Base-by-base conservation (phyloP, 37 sponge, comb jelly and placozoan genomes). In the Axinella damicornis region DNA sequence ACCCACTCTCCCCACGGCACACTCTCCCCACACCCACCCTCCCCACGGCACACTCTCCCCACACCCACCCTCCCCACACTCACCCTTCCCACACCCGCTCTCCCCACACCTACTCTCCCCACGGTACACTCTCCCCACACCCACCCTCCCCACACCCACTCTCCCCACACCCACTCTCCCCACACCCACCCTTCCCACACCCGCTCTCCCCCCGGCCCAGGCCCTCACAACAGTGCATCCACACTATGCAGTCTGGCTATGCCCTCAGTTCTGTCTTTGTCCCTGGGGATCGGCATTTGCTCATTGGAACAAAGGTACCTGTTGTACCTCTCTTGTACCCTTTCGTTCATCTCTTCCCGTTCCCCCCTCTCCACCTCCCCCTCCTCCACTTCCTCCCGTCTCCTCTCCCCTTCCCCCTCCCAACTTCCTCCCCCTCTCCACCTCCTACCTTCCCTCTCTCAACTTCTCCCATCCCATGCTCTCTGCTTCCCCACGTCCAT, bases 241-340 rank as follows among this genome's bases (percentile, higher is more conserved):
- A 54, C 82, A 95, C 92, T 22, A 35, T 95, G 60, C 41, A 71
- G 56, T 93, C 90, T 34, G 92, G 94, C 12, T 90, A 92, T 77
- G 94, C 82, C n/a, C 68, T 97, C 34, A 88, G 81, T 52, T 69
- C 78, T 17, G 60, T 79, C n/a, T 90, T 99, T 85, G 89, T 87
- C 25, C 97, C 97, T 22, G 97, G 99, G 21, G 89, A 99, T 59
- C 83, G 92, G 25, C 86, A 95, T 57, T 68, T 85, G 19, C 56
- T 99, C n/a, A 54, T 91, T 5, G 99, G 99, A 22, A 93, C 92
- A 14, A 97, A 95, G 91, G 96, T 96, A n/a, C 61, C 28, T 33
- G 2, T 30, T 18, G 5, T 35, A 28, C 69, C 35, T 32, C 58
- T 32, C 25, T 18, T 59, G 6, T 14, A 5, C 12, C 62, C 62